Evolutionary conservation across 1,140 invertebrate genomes (phyloP).

Genomic region (Scaptomyza montana): DNA sequence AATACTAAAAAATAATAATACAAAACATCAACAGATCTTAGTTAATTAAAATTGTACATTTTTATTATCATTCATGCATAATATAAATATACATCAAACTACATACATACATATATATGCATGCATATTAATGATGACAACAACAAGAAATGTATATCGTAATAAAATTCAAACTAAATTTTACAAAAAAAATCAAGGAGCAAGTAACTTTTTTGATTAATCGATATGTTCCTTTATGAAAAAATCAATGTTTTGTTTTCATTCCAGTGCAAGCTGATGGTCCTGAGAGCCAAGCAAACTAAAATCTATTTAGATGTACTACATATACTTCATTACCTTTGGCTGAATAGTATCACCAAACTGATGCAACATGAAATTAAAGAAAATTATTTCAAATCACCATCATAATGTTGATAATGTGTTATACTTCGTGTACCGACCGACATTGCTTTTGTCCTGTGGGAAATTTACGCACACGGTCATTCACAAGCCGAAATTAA

Average conservation of each 20-base stretch:
- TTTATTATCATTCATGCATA: slow-evolving; percentile 72
- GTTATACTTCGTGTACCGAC: too few species aligned
- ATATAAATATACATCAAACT: slow-evolving; percentile 33
- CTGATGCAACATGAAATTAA: too few species aligned
- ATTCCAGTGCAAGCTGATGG: too few species aligned
- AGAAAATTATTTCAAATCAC: too few species aligned
- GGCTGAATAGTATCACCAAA: too few species aligned
- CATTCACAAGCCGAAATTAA: not conserved
- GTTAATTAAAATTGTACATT: slow-evolving; percentile 81
- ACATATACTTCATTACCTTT: too few species aligned
- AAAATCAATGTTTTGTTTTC: too few species aligned
- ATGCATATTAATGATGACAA: slow-evolving; percentile 54
- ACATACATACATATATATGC: slow-evolving; percentile 10
- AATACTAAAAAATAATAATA: slow-evolving; percentile 35
- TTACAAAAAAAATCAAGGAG: slow-evolving; percentile 54
- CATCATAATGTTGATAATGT: too few species aligned
- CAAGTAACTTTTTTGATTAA: not conserved
- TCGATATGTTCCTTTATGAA: too few species aligned
- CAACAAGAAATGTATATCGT: slow-evolving; percentile 76
- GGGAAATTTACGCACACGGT: not conserved
- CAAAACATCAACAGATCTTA: slow-evolving; percentile 68
- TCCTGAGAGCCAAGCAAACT: too few species aligned
- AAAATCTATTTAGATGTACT: too few species aligned
- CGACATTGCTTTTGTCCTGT: too few species aligned
- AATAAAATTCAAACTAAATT: slow-evolving; percentile 78